Conservation (phyloP, 2,888 invertebrate genomes). For the Hydrotaea diabolus region DNA sequence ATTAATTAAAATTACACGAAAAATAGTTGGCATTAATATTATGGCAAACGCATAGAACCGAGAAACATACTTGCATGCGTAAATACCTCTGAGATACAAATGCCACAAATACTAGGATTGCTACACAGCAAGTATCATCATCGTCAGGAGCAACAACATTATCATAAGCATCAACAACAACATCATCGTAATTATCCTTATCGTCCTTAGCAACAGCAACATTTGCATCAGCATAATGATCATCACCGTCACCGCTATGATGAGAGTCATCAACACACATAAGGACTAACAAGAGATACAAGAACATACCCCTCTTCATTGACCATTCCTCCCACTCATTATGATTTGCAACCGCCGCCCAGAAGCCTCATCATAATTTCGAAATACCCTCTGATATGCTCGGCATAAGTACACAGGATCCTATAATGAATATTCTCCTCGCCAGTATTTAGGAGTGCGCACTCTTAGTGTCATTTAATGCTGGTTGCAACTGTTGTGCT, state of each 20-base stretch:
- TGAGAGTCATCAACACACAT: neutral
- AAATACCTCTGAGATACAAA: neutral
- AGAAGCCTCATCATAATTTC: neutral
- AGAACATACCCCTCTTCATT: neutral
- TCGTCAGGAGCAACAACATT: neutral
- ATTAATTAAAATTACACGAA: conserved; percentile 19
- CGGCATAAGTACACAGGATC: neutral
- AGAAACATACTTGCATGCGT: neutral
- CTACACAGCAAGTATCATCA: neutral
- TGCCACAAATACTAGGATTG: conserved; percentile 20
- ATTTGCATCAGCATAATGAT: conserved; percentile 4
- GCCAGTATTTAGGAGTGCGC: neutral
- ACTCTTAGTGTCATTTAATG: neutral
- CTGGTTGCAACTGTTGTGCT: conserved; percentile 6
- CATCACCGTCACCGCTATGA: neutral
- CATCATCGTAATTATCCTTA: neutral
- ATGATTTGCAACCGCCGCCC: neutral
- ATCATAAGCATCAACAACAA: neutral
- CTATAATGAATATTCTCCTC: neutral
- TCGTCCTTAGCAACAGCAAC: neutral
- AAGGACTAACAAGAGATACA: neutral
- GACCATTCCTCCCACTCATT: neutral
- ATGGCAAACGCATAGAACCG: neutral
- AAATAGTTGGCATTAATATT: conserved; percentile 16
- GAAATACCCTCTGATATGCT: neutral